These are phyloP conservation scores for Micrasema longulum DNA, from an alignment of 1,140 invertebrate genomes.

Conservation along the genomic window DNA sequence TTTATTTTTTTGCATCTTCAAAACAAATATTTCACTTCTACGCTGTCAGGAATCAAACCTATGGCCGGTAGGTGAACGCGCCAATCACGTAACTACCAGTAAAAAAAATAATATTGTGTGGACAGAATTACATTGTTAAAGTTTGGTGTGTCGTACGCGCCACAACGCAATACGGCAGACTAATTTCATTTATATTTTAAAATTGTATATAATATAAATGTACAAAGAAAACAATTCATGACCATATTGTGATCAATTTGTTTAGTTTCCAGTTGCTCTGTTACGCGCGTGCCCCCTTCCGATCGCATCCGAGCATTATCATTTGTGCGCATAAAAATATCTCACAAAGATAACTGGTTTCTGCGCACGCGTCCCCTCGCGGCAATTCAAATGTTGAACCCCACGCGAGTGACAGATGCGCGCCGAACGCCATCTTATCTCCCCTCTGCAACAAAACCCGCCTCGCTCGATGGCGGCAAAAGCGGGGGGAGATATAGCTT, in stretches of 20 bases:
- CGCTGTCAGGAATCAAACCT: too few species aligned
- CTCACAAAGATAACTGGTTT: constrained; percentile 25
- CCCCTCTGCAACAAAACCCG: neutral
- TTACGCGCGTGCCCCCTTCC: constrained; percentile 24
- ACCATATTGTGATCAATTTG: neutral
- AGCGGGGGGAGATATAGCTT: neutral
- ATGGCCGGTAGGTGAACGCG: too few species aligned
- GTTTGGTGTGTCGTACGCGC: too few species aligned
- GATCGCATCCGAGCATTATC: neutral
- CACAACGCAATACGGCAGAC: too few species aligned
- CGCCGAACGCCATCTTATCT: constrained; percentile 22
- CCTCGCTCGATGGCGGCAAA: neutral
- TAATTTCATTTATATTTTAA: too few species aligned
- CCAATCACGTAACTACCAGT: too few species aligned
- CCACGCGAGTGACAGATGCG: constrained; percentile 26
- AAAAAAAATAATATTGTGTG: too few species aligned
- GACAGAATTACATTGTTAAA: too few species aligned
- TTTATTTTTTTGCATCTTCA: too few species aligned
- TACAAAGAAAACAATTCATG: too few species aligned
- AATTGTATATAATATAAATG: too few species aligned
- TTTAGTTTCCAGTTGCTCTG: constrained; percentile 6
- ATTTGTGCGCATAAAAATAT: constrained; percentile 26
- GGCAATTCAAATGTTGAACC: neutral
- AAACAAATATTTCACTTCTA: too few species aligned
- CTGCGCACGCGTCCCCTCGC: constrained; percentile 26